Evolutionary conservation across 1,140 invertebrate species (phyloP), one percentile per base, ranked within the genome.

Genomic region (Heliconius himera): DNA sequence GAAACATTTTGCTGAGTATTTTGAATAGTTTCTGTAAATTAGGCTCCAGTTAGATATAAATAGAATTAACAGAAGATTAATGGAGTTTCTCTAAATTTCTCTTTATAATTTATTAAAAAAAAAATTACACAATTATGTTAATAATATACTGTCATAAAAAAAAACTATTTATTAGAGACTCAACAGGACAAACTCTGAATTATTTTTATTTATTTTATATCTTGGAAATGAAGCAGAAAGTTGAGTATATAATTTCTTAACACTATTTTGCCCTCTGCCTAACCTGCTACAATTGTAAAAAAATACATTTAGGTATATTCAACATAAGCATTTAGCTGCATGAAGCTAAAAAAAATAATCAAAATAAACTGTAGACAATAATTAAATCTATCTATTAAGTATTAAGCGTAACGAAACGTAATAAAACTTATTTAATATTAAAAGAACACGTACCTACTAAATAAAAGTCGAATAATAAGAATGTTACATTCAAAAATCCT

Each of bases 1-100:
- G 60, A 29, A 66, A 66, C 26, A 29, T 66, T 66, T 66, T 29
- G 26, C 26, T 66, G 60, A 66, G 60, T 66, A 29, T 29, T 66
- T 22, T 66, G 60, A 66, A 66, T 16, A 11, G 60, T 66, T 29
- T 29, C 60, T 66, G 13, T 66, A 66, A 66, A 66, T 66, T 66
- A 66, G 60, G 26, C 60, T 26, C 60, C 60, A 18, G 26, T 66
- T 66, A 13, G 2, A 66, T 66, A 29, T 29, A 66, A 29, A 26
- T 66, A 66, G 60, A 66, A 66, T 66, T 66, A 66, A 29, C 60
- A 66, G 3, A n/a, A 29, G 11, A 66, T 29, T 29, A 29, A 66
- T 66, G 26, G 0, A 3, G 3, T 29, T 29, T 29, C 11, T 60
- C 11, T 11, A 4, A 8, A 8, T 56, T 56, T 22, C n/a, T 60